A percentile compares a stretch with the other conserved stretches of the same genome.
phyloP scores from a whole-genome alignment of 2,797 vertebrate species.

The Amniataba percoides region DNA sequence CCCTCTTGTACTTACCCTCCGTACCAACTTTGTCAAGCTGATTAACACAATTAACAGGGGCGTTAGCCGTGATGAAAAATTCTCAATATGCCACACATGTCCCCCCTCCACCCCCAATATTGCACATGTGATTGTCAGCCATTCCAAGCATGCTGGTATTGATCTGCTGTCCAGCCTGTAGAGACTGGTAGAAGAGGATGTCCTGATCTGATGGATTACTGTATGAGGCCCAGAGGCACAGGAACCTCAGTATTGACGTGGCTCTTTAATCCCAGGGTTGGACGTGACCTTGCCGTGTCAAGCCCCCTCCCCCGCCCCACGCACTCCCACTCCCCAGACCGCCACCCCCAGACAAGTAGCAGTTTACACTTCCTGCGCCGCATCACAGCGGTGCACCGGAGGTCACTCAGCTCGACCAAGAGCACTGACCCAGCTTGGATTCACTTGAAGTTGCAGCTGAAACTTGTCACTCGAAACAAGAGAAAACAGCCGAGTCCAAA shows the following conservation, averaged over 20 bases:
- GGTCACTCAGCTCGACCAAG: slow-evolving; percentile 51
- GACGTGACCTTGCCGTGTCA: slow-evolving; percentile 85
- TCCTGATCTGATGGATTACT: slow-evolving; percentile 89
- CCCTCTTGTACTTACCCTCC: slow-evolving; percentile 31
- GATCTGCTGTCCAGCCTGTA: slow-evolving; percentile 81
- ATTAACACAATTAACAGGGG: slow-evolving; percentile 61
- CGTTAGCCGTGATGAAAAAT: slow-evolving; percentile 37
- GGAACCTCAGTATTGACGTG: slow-evolving; percentile 84
- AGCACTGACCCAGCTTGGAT: slow-evolving; percentile 42
- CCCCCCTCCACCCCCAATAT: slow-evolving; percentile 56
- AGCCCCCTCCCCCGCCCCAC: slow-evolving; percentile 33
- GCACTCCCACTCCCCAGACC: slow-evolving; percentile 10
- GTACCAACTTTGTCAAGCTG: slow-evolving; percentile 23
- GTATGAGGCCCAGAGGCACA: slow-evolving; percentile 84
- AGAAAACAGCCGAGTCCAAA: slow-evolving; percentile 28
- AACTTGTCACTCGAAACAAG: slow-evolving; percentile 48
- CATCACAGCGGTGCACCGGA: slow-evolving; percentile 46
- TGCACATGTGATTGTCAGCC: slow-evolving; percentile 79
- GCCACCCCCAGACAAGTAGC: slow-evolving; percentile 47
- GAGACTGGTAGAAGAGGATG: slow-evolving; percentile 82
- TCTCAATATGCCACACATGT: slow-evolving; percentile 57
- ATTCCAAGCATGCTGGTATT: slow-evolving; percentile 73
- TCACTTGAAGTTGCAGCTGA: slow-evolving; percentile 36
- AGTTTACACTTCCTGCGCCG: slow-evolving; percentile 52
- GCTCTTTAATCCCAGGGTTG: slow-evolving; percentile 85